These are phyloP conservation scores for Steatocranus sp. DNA, from an alignment of 2,797 vertebrate genomes.

Conservation along the genomic window DNA sequence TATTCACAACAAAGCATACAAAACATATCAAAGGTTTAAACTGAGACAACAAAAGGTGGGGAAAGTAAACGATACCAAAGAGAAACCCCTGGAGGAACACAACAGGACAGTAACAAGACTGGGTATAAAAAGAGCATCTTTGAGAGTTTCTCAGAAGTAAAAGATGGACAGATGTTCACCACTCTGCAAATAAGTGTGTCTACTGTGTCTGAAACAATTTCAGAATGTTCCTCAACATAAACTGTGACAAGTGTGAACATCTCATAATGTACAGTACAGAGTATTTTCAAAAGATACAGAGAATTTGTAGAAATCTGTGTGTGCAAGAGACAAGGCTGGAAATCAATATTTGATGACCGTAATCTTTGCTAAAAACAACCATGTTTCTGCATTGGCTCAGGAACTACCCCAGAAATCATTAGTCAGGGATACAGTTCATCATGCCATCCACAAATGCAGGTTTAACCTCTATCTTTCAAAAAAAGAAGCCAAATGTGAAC, in stretches of 20 bases:
- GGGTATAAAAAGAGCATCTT: not conserved
- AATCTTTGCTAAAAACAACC: not conserved
- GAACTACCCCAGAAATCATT: not conserved
- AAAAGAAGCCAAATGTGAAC: not conserved
- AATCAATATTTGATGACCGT: not conserved
- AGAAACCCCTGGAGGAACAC: not conserved
- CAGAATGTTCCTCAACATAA: not conserved
- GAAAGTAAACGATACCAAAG: not conserved
- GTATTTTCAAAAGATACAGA: not conserved
- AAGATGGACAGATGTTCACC: not conserved
- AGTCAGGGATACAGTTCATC: not conserved
- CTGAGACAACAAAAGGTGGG: not conserved
- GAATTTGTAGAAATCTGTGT: not conserved
- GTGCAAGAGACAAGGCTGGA: not conserved
- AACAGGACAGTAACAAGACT: not conserved
- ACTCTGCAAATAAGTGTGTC: not conserved
- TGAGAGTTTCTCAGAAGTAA: not conserved
- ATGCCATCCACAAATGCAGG: not conserved
- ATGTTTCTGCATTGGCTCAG: not conserved
- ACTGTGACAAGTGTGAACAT: not conserved
- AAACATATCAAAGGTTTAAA: not conserved
- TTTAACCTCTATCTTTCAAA: not conserved
- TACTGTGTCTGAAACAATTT: not conserved
- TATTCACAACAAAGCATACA: not conserved
- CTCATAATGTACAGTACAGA: not conserved